Base-by-base conservation (phyloP, 2,888 invertebrate genomes). In the Stegophylla sp. region DNA sequence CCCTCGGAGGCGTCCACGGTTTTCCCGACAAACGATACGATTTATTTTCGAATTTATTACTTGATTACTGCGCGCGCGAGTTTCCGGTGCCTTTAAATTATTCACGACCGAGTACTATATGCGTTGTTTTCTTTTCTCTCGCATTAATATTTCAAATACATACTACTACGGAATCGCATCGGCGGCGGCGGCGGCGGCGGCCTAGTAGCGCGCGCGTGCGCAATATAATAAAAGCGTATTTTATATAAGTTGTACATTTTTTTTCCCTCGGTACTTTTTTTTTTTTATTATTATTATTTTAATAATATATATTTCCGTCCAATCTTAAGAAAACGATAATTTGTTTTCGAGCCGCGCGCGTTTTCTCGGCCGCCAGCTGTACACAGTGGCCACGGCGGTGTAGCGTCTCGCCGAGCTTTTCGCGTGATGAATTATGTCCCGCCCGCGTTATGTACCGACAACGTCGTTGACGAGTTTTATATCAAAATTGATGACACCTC, bases 401-500 rank as follows among this genome's bases (percentile, higher is more conserved):
- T n/a, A n/a, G n/a, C n/a, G n/a, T n/a, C n/a, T n/a, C 13, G 67
- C 26, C 10, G 67, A 43, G 15, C 61, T 43, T 79, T 79, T 69
- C 23, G 10, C 23, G 71, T 79, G 79, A 79, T 79, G 79, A 79
- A 79, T 79, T 79, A 71, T 71, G 69, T 59, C 28, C 34, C 45
- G 17, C 45, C 12, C 34, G 9, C 12, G 34, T 48, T 71, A 48
- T 71, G 61, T 79, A 71, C 61, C 23, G 51, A 59, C 61, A 71
- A 71, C 59, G 69, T 41, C 61, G 79, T 79, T 79, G 79, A 79
- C 79, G 63, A 69, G 71, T 79, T 71, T 71, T 69, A 79, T 79
- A 79, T 79, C 71, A 61, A 79, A 79, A 79, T 79, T 79, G 79
- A 79, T 79, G 79, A 79, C 63, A 79, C 79, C 79, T 71, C 71